Percentiles rank a stretch among this genome's conserved stretches.
Evolutionary conservation across 2,797 vertebrate genomes (phyloP).

Genomic region (Champsocephalus esox): DNA sequence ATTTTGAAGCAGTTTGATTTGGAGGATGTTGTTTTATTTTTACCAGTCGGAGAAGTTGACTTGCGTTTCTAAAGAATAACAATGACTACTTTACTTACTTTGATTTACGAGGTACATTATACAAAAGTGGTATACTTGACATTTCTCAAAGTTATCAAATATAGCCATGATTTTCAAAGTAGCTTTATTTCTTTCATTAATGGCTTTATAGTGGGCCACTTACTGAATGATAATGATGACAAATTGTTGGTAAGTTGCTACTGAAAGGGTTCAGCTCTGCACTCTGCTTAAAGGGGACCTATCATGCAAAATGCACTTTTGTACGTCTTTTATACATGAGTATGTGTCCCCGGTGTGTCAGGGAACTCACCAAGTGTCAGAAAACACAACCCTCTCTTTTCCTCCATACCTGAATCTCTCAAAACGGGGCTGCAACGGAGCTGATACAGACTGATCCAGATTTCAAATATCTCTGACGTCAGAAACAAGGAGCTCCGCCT

Average conservation of each 20-base stretch:
- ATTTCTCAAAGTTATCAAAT: not conserved
- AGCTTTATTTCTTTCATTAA: not conserved
- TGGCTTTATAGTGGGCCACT: not conserved
- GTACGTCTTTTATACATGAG: too few species aligned
- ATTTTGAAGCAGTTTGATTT: not conserved
- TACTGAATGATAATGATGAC: not conserved
- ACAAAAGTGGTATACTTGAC: not conserved
- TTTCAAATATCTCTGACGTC: too few species aligned
- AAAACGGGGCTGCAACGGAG: too few species aligned
- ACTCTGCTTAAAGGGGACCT: not conserved
- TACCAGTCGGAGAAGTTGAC: not conserved
- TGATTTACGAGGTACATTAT: not conserved
- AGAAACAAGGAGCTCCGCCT: too few species aligned
- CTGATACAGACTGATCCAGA: too few species aligned
- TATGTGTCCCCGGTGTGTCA: too few species aligned
- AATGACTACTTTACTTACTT: not conserved
- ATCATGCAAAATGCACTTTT: too few species aligned
- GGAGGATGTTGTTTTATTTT: not conserved
- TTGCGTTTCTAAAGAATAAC: not conserved
- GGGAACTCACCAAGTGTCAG: too few species aligned
- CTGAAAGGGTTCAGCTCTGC: not conserved
- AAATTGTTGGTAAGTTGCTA: constrained; percentile 4
- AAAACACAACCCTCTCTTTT: too few species aligned
- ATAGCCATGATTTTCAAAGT: constrained; percentile 6
- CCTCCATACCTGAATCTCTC: too few species aligned